Base-by-base conservation (phyloP, 1,140 invertebrate species). In the Meloidogyne exigua region DNA sequence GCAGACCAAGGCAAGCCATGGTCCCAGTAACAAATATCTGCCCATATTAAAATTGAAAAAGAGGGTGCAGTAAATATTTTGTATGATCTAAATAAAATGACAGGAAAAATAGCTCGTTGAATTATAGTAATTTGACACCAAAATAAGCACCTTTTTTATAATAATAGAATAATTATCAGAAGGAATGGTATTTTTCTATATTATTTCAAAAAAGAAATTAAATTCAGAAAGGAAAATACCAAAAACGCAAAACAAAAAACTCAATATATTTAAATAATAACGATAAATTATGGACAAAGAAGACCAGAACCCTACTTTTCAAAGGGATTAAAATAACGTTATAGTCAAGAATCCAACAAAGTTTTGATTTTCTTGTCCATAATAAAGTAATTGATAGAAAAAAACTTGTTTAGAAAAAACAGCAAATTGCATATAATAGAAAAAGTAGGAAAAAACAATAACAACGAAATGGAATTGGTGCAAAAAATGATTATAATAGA, bases 101-200 rank as follows among this genome's bases (percentile, higher is more conserved):
- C 7, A 32, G 28, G n/a, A n/a, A 32, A 32, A 32, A 32, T 57
- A n/a, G 18, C n/a, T n/a, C n/a, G 44, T 49, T 18, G 44, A 49
- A 49, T 49, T 49, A 13, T 44, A 49, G 44, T 15, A 49, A 49
- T 49, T 18, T 39, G 9, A 39, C 10, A 39, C 36, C 36, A n/a
- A 57, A 49, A 57, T 57, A 57, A 57, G 49, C 49, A 57, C 49
- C 49, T 57, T 57, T 49, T 57, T 57, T 57, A 49, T 49, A n/a
- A 57, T 57, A 57, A 57, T 57, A 57, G 21, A n/a, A 57, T n/a
- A 57, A 57, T n/a, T 57, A 57, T 57, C 49, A n/a, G n/a, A 32
- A 7, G 10, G 36, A 57, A 57, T n/a, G 49, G 49, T 57, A 57
- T 57, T 57, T 57, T 57, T 1, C 7, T 7, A n/a, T n/a, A 57